These are phyloP conservation scores for Sinonovacula constricta DNA, from an alignment of 1,140 invertebrate species.

Conservation along the genomic window DNA sequence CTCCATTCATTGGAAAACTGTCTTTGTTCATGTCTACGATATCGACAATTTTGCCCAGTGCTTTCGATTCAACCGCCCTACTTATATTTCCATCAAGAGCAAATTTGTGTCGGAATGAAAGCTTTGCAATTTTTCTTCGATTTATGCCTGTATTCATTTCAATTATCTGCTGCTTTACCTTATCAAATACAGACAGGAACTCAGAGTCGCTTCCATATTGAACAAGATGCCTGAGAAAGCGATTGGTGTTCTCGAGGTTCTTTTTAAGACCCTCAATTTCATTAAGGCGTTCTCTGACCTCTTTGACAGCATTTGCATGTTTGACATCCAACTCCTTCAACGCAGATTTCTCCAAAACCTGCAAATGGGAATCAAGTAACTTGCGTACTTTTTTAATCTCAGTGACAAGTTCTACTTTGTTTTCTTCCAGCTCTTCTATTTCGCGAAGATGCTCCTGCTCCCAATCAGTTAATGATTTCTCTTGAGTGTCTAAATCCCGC, in stretches of 20 bases:
- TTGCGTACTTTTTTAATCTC: constrained; percentile 56
- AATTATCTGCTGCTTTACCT: constrained; percentile 59
- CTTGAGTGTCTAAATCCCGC: constrained; percentile 56
- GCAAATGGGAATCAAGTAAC: constrained; percentile 53
- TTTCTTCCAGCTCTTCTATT: constrained; percentile 57
- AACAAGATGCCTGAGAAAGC: constrained; percentile 55
- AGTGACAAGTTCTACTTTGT: constrained; percentile 51
- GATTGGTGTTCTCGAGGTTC: constrained; percentile 57
- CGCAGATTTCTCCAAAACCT: constrained; percentile 56
- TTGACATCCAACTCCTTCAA: constrained; percentile 54
- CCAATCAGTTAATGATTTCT: constrained; percentile 54
- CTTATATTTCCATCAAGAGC: constrained; percentile 53
- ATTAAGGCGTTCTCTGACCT: constrained; percentile 53
- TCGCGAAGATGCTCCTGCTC: constrained; percentile 57
- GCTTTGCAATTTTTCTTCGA: constrained; percentile 56
- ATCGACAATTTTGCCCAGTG: constrained; percentile 61
- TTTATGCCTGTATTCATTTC: constrained; percentile 58
- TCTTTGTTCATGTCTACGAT: constrained; percentile 63
- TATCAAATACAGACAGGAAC: constrained; percentile 61
- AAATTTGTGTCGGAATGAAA: constrained; percentile 58
- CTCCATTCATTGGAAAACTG: constrained; percentile 52
- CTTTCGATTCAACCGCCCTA: constrained; percentile 53
- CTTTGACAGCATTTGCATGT: constrained; percentile 49
- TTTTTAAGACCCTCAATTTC: constrained; percentile 63
- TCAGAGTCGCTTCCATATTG: constrained; percentile 64